Base-by-base conservation (phyloP, 2,888 invertebrate genomes). In the Celastrina argiolus region DNA sequence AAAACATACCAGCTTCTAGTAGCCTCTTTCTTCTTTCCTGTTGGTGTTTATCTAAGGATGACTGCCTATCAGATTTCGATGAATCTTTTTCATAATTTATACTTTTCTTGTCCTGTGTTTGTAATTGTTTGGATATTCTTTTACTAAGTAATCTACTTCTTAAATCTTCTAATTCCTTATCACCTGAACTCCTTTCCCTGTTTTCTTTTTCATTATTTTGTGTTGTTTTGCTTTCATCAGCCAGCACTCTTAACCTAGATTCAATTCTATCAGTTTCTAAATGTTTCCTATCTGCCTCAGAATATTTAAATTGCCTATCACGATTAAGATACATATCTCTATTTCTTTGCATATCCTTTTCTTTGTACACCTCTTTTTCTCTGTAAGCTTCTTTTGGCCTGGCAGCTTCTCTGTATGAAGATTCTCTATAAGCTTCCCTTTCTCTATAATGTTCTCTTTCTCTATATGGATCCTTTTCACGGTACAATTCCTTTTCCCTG, bases 141-240 rank as follows among this genome's bases (percentile, higher is more conserved):
- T 95, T 95, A 79, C 94, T 95, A 26, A 95, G 80, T 71, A 95
- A 86, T 76, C 96, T 92, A 74, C 94, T 95, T 73, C 96, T 92
- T 77, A 96, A 88, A 84, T 96, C 96, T 79, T 96, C 95, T 69
- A 96, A 88, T 67, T 95, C 93, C 73, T 93, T 92, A 71, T 92
- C 92, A 63, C 93, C 93, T 63, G 90, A 87, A 39, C 85, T 82
- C 71, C 83, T 85, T 67, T 88, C 88, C 67, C 88, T 85, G 70
- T 89, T 88, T 78, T 92, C 92, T 77, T 92, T 92, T 78, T 92
- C 91, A 79, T 83, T 85, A 72, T 77, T 84, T 72, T 87, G 84
- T 73, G 81, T 83, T 69, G 75, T 71, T 73, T 85, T 82, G 67
- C 81, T 78, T 71, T 91, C 91, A 63, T 89, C 91, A 68, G 88